Evolutionary conservation across 2,797 vertebrate species (phyloP).

Genomic region (Momotus momota): DNA sequence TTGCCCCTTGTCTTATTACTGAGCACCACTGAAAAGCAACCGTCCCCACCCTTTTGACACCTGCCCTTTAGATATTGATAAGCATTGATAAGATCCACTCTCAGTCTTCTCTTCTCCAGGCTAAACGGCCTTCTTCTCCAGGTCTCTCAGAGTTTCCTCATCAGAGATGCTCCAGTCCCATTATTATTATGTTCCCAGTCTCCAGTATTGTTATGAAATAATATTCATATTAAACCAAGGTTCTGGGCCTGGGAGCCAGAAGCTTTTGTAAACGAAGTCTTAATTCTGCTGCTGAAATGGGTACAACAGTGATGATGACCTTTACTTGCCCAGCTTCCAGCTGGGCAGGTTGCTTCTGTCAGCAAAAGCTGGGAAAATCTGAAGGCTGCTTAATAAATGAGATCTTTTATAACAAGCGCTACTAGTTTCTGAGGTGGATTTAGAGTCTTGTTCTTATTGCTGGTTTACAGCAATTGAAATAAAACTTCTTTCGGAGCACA

Average conservation of each 20-base stretch:
- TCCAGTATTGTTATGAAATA: neutral
- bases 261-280: neutral
- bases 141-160: neutral
- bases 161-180: neutral
- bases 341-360: neutral
- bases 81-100: neutral
- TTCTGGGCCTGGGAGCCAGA: neutral
- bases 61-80: neutral
- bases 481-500: constrained; percentile 1
- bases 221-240: neutral
- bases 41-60: neutral
- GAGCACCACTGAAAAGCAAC: neutral
- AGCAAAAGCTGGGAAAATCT: neutral
- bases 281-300: neutral
- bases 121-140: neutral
- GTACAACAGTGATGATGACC: rapidly evolving
- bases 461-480: neutral
- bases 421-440: neutral
- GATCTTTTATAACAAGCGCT: neutral
- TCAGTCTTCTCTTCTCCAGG: neutral
- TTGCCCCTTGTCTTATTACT: neutral
- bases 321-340: neutral
- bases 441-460: neutral
- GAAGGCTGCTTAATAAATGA: neutral
- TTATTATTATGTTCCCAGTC: neutral